phyloP scores from a whole-genome alignment of 2,113 vertebrate genomes.

The Trogon surrucura region DNA sequence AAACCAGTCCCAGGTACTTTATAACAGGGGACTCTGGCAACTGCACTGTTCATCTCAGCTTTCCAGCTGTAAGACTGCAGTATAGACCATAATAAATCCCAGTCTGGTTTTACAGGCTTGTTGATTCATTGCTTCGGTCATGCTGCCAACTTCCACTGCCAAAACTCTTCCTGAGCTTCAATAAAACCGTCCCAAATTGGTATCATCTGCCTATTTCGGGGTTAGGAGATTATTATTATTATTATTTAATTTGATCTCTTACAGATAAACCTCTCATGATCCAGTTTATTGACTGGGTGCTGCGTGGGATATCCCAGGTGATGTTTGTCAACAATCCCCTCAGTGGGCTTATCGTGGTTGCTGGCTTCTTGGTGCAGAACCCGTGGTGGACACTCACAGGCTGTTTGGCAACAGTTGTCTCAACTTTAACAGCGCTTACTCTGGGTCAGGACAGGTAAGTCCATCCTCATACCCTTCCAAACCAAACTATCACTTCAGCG shows the following conservation, averaged over 20 bases:
- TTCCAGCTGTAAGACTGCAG: constrained; percentile 41
- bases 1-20: neutral
- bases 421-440: constrained; percentile 89
- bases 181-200: neutral
- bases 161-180: neutral
- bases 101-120: constrained; percentile 32
- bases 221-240: neutral
- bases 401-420: constrained; percentile 85
- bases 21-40: constrained; percentile 18
- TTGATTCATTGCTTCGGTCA: neutral
- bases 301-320: constrained; percentile 93
- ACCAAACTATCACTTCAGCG: neutral
- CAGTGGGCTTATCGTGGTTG: constrained; percentile 87
- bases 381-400: constrained; percentile 94
- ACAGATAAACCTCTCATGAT: constrained; percentile 87
- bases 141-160: neutral
- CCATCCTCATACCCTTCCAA: neutral
- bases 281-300: constrained; percentile 90
- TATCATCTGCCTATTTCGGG: neutral
- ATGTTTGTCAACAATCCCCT: constrained; percentile 97
- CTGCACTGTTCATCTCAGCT: constrained; percentile 6
- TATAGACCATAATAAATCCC: constrained; percentile 41
- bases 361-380: constrained; percentile 90
- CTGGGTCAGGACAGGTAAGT: constrained; percentile 89
- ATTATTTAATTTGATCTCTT: neutral